These are phyloP conservation scores for Cardiocondyla obscurior DNA, from an alignment of 1,140 invertebrate species.

Conservation along the genomic window DNA sequence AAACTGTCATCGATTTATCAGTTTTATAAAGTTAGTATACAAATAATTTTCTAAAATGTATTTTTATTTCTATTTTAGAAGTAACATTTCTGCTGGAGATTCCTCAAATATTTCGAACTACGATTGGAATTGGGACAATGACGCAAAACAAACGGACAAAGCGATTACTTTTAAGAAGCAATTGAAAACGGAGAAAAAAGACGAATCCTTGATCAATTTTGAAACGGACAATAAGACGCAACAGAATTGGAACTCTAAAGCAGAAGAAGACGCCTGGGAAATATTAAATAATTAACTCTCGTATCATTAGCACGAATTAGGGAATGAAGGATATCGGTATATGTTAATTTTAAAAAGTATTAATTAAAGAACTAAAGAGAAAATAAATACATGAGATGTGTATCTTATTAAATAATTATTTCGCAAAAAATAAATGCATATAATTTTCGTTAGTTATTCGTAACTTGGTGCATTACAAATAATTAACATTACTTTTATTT, in stretches of 20 bases:
- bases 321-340: slow-evolving; percentile 20
- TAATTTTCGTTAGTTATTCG: not conserved
- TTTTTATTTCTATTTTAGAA: slow-evolving; percentile 62
- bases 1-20: not conserved
- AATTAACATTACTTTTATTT: not conserved
- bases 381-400: not conserved
- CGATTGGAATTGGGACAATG: slow-evolving; percentile 77
- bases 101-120: slow-evolving; percentile 65
- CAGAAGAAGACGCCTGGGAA: slow-evolving; percentile 85
- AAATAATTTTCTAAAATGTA: slow-evolving; percentile 39
- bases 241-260: slow-evolving; percentile 76
- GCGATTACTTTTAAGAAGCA: slow-evolving; percentile 64
- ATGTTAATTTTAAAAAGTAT: slow-evolving; percentile 11
- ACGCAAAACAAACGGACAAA: slow-evolving; percentile 62
- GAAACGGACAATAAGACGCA: slow-evolving; percentile 81
- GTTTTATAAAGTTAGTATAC: not conserved
- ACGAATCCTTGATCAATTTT: slow-evolving; percentile 83
- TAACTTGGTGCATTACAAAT: not conserved
- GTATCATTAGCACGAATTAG: slow-evolving; percentile 47
- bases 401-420: not conserved
- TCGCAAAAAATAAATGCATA: not conserved
- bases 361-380: slow-evolving; percentile 28
- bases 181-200: slow-evolving; percentile 72
- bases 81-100: slow-evolving; percentile 64
- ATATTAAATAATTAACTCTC: slow-evolving; percentile 84